Conservation (phyloP, 2,113 vertebrate genomes). For the Zosterops japonicus region DNA sequence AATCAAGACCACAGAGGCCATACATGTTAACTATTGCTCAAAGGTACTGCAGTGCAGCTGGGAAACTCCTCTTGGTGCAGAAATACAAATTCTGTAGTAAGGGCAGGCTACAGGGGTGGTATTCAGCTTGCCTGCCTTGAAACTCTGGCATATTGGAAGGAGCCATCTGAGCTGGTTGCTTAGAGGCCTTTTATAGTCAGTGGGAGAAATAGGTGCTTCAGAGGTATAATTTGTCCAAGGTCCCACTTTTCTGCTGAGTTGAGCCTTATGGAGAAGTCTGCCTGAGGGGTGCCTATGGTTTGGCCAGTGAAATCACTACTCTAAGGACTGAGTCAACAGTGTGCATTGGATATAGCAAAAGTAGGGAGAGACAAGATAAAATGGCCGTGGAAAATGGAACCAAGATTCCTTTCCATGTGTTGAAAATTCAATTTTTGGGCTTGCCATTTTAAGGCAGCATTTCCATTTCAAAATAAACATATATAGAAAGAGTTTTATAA, state of each 20-base stretch:
- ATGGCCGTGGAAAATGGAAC: neutral
- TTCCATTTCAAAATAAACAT: neutral
- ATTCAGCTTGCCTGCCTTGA: neutral
- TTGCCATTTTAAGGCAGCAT: neutral
- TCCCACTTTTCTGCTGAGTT: neutral
- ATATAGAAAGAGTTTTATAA: neutral
- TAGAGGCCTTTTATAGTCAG: neutral
- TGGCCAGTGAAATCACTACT: neutral
- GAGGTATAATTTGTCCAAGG: neutral
- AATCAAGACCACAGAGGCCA: neutral
- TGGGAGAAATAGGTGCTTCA: neutral
- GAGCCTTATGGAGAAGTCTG: neutral
- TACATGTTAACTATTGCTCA: neutral
- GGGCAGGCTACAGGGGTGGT: neutral
- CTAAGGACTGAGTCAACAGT: neutral
- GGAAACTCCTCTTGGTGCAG: neutral
- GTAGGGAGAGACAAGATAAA: neutral
- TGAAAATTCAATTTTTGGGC: neutral
- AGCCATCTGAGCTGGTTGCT: neutral
- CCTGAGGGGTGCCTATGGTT: accelerated
- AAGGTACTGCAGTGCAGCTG: neutral
- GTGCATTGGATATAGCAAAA: neutral
- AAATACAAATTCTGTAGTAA: neutral
- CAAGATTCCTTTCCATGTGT: neutral
- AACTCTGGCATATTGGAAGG: neutral